Conservation (phyloP, 2,113 vertebrate species). For the Psittacus erithacus region DNA sequence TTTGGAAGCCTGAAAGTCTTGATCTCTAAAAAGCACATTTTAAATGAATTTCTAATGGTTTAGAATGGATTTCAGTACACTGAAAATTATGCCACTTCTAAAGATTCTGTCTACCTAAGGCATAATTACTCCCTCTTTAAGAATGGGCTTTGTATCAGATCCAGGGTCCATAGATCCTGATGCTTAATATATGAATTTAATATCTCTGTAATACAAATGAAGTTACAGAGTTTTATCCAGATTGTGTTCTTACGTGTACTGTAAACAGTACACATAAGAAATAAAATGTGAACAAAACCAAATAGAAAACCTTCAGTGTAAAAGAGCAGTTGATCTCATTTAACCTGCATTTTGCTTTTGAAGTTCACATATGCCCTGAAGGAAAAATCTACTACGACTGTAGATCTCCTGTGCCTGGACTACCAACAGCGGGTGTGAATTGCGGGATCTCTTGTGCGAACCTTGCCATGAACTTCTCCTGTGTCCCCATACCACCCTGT, state of each 20-base stretch:
- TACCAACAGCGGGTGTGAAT: conserved; percentile 84
- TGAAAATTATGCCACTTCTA: not conserved
- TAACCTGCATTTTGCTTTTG: conserved; percentile 58
- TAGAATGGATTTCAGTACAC: not conserved
- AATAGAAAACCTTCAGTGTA: not conserved
- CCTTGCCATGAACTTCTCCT: conserved; percentile 97
- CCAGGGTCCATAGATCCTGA: not conserved
- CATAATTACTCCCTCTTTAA: not conserved
- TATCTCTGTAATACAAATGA: not conserved
- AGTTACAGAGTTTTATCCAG: not conserved
- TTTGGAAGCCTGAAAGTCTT: not conserved
- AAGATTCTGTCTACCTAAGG: not conserved
- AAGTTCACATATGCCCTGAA: conserved; percentile 84
- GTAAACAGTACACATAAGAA: not conserved
- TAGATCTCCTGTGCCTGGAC: conserved; percentile 82
- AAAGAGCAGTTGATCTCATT: not conserved
- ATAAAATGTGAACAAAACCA: not conserved
- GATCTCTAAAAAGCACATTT: not conserved
- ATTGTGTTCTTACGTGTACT: not conserved
- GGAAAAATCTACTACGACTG: conserved; percentile 96
- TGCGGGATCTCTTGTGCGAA: conserved; percentile 92
- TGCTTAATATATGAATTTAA: not conserved
- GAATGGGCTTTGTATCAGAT: not conserved
- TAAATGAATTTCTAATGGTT: not conserved
- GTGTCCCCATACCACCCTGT: conserved; percentile 90